Conservation (phyloP, 2,797 vertebrate species). For the Xiphophorus birchmanni region DNA sequence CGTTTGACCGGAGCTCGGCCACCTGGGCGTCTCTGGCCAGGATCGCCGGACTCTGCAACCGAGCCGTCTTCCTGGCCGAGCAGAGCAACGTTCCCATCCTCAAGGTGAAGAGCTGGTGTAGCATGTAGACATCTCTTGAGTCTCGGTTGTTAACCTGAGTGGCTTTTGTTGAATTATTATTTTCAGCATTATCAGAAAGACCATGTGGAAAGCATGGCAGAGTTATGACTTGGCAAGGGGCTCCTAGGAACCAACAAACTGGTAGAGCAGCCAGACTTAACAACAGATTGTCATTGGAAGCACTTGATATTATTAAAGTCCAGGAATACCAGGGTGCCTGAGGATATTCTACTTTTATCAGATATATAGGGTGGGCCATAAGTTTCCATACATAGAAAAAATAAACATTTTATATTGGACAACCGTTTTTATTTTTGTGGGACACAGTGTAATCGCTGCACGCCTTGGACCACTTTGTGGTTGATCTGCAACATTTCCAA, state of each 20-base stretch:
- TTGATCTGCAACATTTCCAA: too few relatives aligned
- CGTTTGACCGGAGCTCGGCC: constrained; percentile 91
- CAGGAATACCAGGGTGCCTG: constrained; percentile 12
- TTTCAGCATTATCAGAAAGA: constrained; percentile 8
- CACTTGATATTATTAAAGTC: constrained; percentile 46
- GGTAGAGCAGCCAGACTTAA: constrained; percentile 18
- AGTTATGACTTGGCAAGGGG: constrained; percentile 26
- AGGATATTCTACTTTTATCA: background rate
- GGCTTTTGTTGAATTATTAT: constrained; percentile 5
- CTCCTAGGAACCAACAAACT: constrained; percentile 18
- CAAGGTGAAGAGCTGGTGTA: constrained; percentile 80
- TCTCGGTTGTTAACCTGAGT: background rate
- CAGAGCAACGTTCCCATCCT: constrained; percentile 90
- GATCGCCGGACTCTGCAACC: constrained; percentile 93
- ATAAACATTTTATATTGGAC: too few relatives aligned
- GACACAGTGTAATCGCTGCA: too few relatives aligned
- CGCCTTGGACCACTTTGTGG: too few relatives aligned
- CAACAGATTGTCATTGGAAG: constrained; percentile 37
- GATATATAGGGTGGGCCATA: background rate
- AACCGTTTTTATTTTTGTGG: too few relatives aligned
- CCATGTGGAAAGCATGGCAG: constrained; percentile 22
- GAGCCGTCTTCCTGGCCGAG: constrained; percentile 94
- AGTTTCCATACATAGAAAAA: too few relatives aligned
- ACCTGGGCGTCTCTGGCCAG: constrained; percentile 89
- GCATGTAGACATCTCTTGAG: constrained; percentile 5